Evolutionary conservation across 1,140 invertebrate species (phyloP), one percentile per base, ranked within the genome.

Genomic region (Onthophagus taurus): DNA sequence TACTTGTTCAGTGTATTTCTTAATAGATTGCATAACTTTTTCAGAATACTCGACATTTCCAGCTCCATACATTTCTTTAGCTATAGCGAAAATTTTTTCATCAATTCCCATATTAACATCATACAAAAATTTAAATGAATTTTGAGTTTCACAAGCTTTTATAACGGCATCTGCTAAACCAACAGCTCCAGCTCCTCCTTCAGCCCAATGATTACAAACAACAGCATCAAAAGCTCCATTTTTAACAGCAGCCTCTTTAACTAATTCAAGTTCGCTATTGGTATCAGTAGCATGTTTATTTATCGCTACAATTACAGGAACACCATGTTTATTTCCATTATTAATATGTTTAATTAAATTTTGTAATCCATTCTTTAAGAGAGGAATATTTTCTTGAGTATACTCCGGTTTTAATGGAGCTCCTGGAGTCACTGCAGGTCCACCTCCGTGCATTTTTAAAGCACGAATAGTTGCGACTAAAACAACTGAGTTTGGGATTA

Each of bases 391-490:
- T 75, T 97, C 83, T 50, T 87, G 69, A 2, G 75, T 69, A 59
- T 99, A 99, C 56, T 84, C 90, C 33, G 79, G 72, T 38, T 89
- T 79, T 0, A 97, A 67, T 0, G 89, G 84, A 12, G 78, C 66
- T 1, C 94, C 94, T 3, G 93, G 77, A 0, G 77, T 79, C 11
- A 98, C 92, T 0, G 80, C 55, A 2, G 92, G 89, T 0, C 94
- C 96, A 41, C 95, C 95, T 12, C 96, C 96, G 66, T 99, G 96
- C 89, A 97, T 96, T 72, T 99, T 99, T 18, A 99, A 71, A 11
- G 96, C 95, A 53, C 95, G 71, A 9, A 99, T 75, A 0, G 95
- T 97, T 1, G 87, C 78, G 3, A 99, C 96, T 16, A 99, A 69
- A 0, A 99, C 93, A 14, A 91, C 83, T 55, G 84, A 89, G 69